Base-by-base conservation (phyloP, 2,888 invertebrate species). In the Cepaea hortensis region DNA sequence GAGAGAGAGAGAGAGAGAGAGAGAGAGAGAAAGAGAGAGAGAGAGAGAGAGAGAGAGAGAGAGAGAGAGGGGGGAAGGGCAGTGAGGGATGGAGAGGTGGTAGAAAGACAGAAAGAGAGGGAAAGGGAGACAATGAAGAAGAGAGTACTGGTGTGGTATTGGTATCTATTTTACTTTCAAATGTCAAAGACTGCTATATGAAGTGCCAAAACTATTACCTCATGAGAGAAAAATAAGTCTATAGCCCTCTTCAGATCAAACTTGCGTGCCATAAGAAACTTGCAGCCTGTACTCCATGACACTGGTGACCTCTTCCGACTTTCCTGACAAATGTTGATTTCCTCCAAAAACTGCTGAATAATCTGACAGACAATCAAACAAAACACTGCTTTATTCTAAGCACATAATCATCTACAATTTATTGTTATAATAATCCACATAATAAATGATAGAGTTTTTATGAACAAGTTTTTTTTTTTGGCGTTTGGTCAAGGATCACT, bases 241-340 rank as follows among this genome's bases (percentile, higher is more conserved):
- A 98, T 96, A 87, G 98, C 98, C 91, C 98, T 96, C 77, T 96
- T 96, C 85, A 98, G 97, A 95, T 98, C 98, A 94, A 98, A 99
- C 95, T 99, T 99, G 91, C 98, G 96, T 90, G 99, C 98, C 92
- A 93, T 93, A 61, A 93, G 89, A 90, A 94, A 94, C 95, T 98
- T 97, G 90, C 98, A 96, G 80, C 98, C 98, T n/a, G 97, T 97
- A 88, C 97, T 96, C 95, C 97, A 97, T 89, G 97, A 96, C 83
- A 97, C 96, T 65, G 96, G 96, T 62, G 88, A 89, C 61, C 90
- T 88, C 23, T 96, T 95, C 80, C 95, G 95, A 90, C 96, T 89
- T 55, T 95, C 93, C 87, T 95, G 91, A 89, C 95, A 94, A 88
- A 95, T 95, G 94, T 97, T 97, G 91, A 97, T 96, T 89, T 96